Percentiles rank a stretch among this genome's conserved stretches.
phyloP scores from a whole-genome alignment of 2,797 vertebrate species.

The Paratrypauchen microcephalus region DNA sequence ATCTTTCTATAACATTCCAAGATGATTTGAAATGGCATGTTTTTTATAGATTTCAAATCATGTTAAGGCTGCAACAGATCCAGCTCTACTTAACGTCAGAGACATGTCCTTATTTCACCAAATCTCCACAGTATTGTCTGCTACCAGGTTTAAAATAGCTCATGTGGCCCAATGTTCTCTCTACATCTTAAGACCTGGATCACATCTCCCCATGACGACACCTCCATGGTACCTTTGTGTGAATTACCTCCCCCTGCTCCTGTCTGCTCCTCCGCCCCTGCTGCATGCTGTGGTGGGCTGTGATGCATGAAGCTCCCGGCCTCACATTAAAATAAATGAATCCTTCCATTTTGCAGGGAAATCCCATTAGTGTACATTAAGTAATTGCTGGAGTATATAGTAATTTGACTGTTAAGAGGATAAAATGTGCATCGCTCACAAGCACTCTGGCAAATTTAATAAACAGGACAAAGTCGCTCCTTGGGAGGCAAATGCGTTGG shows the following conservation, averaged over 20 bases:
- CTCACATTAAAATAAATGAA: slow-evolving; percentile 84
- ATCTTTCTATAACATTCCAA: too few relatives aligned
- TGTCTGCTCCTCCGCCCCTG: slow-evolving; percentile 40
- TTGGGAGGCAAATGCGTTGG: slow-evolving; percentile 60
- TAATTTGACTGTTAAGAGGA: slow-evolving; percentile 86
- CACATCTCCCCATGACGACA: slow-evolving; percentile 49
- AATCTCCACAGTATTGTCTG: slow-evolving; percentile 45
- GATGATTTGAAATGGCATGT: not conserved
- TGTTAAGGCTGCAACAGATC: too few relatives aligned
- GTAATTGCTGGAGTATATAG: slow-evolving; percentile 84
- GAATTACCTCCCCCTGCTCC: slow-evolving; percentile 52
- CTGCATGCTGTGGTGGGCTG: slow-evolving; percentile 41
- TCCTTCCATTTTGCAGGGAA: slow-evolving; percentile 79
- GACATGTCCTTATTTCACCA: slow-evolving; percentile 48
- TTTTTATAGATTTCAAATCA: not conserved
- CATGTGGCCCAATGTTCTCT: slow-evolving; percentile 48
- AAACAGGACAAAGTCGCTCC: slow-evolving; percentile 69
- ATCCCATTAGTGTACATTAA: slow-evolving; percentile 87
- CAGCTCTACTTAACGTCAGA: not conserved
- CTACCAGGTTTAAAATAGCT: slow-evolving; percentile 40
- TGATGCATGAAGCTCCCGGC: slow-evolving; percentile 68
- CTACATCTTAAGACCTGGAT: slow-evolving; percentile 39
- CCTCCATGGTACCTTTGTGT: slow-evolving; percentile 8
- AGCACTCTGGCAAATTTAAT: slow-evolving; percentile 86
- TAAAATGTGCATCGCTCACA: slow-evolving; percentile 81